Evolutionary conservation across 2,113 vertebrate species (phyloP), one percentile per base, ranked within the genome.

Genomic region (Desmodus rotundus): DNA sequence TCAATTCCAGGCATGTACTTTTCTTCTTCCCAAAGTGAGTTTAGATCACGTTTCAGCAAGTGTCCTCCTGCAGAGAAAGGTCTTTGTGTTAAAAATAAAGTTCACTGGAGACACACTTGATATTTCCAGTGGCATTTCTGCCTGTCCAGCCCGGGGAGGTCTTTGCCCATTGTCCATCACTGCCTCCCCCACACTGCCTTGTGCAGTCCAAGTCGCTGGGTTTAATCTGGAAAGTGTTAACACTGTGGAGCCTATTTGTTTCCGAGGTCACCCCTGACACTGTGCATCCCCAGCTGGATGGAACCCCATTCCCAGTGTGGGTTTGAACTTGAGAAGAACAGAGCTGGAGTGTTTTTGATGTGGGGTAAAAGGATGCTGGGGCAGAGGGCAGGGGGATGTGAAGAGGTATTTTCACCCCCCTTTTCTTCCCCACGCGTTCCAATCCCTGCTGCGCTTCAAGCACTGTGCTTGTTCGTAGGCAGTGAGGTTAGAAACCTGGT

Each of bases 41-140:
- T 96, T 89, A 93, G 88, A 87, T 97, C 82, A 96, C 7, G 1
- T 92, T 89, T 68, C 74, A 83, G 77, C 73, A 65, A 54, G 67
- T 52, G 50, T 92, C 47, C 41, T 94, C 81, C 95, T 83, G 77
- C 67, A 90, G 89, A 82, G 73, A 92, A 93, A 88, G 85, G 91
- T 84, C 94, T 94, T 90, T 16, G 7, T 91, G 68, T 89, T 95
- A 96, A 95, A 96, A 97, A 87, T 92, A 85, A 96, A 93, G 97
- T 97, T 96, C 94, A 76, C 26, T 4, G 31, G 91, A 93, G 82
- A 96, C 82, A 80, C 8, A 70, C 43, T 95, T 97, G 96, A 15
- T 95, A 89, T 96, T 96, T 97, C 90, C 77, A 26, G 77, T 91
- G 91, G 92, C 92, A 87, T 97, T 97, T 97, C 94, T 82, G 12